phyloP scores from a whole-genome alignment of 2,797 vertebrate genomes.

The Pseudocheirus occidentalis region DNA sequence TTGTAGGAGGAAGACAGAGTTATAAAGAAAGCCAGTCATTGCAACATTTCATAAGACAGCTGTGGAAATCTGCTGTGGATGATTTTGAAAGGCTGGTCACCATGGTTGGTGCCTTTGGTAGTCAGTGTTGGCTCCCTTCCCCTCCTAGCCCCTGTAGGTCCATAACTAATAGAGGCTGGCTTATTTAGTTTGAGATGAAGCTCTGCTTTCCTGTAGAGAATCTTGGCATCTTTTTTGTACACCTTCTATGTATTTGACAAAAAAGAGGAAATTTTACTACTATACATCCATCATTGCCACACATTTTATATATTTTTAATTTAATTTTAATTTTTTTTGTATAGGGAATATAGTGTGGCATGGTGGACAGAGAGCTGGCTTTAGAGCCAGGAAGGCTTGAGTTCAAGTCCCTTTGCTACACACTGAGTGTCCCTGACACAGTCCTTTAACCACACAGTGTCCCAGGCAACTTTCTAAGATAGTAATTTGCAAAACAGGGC shows the following conservation, averaged over 20 bases:
- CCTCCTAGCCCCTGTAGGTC: slow-evolving; percentile 7
- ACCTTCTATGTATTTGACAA: not conserved
- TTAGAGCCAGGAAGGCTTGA: not conserved
- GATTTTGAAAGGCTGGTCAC: slow-evolving; percentile 27
- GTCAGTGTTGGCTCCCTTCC: not conserved
- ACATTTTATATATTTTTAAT: not conserved
- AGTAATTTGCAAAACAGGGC: not conserved
- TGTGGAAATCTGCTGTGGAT: slow-evolving; percentile 17
- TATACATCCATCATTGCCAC: not conserved
- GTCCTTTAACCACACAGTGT: not conserved
- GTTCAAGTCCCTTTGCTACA: not conserved
- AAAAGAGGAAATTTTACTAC: not conserved
- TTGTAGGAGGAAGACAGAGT: not conserved
- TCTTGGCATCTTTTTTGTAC: not conserved
- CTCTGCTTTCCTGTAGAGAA: not conserved
- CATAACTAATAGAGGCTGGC: not conserved
- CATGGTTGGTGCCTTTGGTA: slow-evolving; percentile 39
- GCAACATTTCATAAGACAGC: not conserved
- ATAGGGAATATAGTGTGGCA: not conserved
- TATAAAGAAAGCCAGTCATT: not conserved
- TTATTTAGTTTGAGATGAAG: slow-evolving; percentile 27
- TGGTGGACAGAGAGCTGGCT: not conserved
- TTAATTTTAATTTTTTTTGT: not conserved
- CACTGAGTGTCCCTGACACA: not conserved
- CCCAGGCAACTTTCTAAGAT: not conserved